A percentile compares a stretch with the other conserved stretches of the same genome.
These are phyloP conservation scores for Terrapene triunguis DNA, from an alignment of 2,113 vertebrate genomes.

Conservation along the genomic window DNA sequence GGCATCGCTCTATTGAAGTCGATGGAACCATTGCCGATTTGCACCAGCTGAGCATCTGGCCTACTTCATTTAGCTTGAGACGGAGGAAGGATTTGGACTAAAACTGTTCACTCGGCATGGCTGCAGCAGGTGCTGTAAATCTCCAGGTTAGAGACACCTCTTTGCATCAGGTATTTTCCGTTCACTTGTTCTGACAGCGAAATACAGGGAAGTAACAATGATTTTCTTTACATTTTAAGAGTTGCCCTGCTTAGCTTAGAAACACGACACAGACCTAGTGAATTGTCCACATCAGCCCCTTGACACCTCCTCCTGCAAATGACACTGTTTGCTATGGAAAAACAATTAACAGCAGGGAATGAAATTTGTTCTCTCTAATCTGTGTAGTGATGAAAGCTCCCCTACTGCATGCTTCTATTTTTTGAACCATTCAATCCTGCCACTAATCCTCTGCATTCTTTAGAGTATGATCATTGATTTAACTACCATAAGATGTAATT, in stretches of 20 bases:
- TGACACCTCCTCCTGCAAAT: not conserved
- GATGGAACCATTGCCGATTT: not conserved
- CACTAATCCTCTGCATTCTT: constrained; percentile 66
- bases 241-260: not conserved
- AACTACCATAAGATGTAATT: constrained; percentile 48
- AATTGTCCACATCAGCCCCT: not conserved
- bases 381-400: constrained; percentile 51
- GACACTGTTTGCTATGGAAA: constrained; percentile 12
- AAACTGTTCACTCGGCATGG: not conserved
- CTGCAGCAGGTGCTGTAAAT: not conserved
- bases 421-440: constrained; percentile 49
- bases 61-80: not conserved
- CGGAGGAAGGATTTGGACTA: not conserved
- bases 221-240: constrained; percentile 5
- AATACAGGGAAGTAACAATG: not conserved
- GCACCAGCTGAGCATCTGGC: not conserved
- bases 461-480: constrained; percentile 32
- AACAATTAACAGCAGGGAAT: constrained; percentile 51
- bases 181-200: constrained; percentile 19
- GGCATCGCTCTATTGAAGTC: not conserved
- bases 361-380: constrained; percentile 45
- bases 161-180: not conserved
- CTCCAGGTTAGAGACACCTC: not conserved
- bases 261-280: not conserved
- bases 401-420: constrained; percentile 36